These are phyloP conservation scores for Ochropacha duplaris DNA, from an alignment of 2,888 invertebrate species.

Conservation along the genomic window DNA sequence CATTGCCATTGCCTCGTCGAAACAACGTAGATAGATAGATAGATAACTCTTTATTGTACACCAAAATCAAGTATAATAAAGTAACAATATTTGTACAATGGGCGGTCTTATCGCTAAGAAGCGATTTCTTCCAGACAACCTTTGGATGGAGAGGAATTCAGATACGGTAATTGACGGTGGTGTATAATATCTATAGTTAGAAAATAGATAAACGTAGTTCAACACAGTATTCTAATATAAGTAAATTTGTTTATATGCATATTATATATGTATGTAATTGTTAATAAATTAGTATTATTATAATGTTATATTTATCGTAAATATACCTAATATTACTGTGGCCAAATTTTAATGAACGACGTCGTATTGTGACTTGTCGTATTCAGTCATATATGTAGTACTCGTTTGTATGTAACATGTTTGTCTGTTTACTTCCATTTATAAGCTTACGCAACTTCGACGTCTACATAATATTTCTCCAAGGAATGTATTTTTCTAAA, in stretches of 20 bases:
- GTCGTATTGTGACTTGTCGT: slow-evolving; percentile 8
- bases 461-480: neutral
- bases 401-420: slow-evolving; percentile 7
- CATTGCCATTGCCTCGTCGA: neutral
- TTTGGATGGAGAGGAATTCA: no score
- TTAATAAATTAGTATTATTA: slow-evolving; percentile 9
- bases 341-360: slow-evolving; percentile 62
- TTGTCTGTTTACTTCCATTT: neutral
- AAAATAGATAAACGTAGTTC: no score
- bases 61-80: no score
- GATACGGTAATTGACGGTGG: no score
- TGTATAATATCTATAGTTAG: no score
- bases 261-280: slow-evolving; percentile 1
- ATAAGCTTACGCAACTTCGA: neutral
- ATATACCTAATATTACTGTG: slow-evolving; percentile 34
- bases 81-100: no score
- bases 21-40: no score
- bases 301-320: slow-evolving; percentile 17
- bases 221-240: neutral
- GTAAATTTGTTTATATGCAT: neutral
- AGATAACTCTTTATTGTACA: no score
- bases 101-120: no score
- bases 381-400: slow-evolving; percentile 2
- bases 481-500: slow-evolving; percentile 15
- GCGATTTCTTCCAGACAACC: no score